Percentiles rank a stretch among this genome's conserved stretches.
Conservation (phyloP, 2,113 vertebrate species). For the Bothrops jararaca region DNA sequence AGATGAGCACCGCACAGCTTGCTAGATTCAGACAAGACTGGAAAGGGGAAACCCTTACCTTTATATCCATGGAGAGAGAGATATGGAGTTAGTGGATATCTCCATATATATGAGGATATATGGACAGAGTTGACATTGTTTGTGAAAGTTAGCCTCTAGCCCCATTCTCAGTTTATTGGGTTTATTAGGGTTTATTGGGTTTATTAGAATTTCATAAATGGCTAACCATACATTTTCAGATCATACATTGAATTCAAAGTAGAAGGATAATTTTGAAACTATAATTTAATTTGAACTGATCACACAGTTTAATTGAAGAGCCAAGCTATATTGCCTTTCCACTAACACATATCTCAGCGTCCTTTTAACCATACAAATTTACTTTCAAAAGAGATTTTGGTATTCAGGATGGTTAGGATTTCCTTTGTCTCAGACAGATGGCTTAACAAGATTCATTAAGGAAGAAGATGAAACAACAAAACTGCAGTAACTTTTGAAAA, state of each 20-base stretch:
- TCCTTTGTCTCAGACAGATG: slow-evolving; percentile 45
- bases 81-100: background rate
- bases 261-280: slow-evolving; percentile 9
- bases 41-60: background rate
- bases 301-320: background rate
- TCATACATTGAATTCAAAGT: background rate
- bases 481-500: slow-evolving; percentile 37
- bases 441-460: slow-evolving; percentile 39
- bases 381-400: slow-evolving; percentile 17
- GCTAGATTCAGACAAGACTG: background rate
- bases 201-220: too few relatives aligned
- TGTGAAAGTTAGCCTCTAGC: background rate
- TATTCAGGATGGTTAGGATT: slow-evolving; percentile 51
- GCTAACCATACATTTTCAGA: too few relatives aligned
- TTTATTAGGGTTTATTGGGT: background rate
- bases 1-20: background rate
- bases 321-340: slow-evolving; percentile 43
- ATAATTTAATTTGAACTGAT: background rate
- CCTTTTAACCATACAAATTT: slow-evolving; percentile 32
- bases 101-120: background rate
- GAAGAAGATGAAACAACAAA: slow-evolving; percentile 36
- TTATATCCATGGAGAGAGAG: background rate
- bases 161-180: background rate
- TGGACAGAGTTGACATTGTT: background rate
- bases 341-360: slow-evolving; percentile 37